Base-by-base conservation (phyloP, 23 tunicate genomes). In the Halocynthia aurantium region DNA sequence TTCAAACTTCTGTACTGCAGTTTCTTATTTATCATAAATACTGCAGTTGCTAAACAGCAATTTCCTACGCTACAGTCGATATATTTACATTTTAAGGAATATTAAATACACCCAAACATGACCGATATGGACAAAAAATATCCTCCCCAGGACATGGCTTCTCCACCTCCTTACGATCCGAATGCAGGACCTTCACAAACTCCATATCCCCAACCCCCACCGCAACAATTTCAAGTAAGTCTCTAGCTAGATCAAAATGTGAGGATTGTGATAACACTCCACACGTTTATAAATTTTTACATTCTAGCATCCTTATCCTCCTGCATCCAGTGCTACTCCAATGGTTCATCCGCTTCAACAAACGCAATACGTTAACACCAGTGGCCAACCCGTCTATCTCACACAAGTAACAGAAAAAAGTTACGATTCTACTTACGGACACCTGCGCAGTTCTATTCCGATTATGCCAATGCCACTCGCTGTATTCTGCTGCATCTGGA, bases 391-490 rank as follows among this genome's bases (percentile, higher is more conserved):
- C 5, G 78, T 74, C 19, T 74, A 74, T 54, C 64, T 74, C 57
- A 54, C 78, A 15, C 78, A 74, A 74, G 78, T 74, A 11, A 74
- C 78, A 53, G 56, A 54, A 74, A 67, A 11, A 49, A 50, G 17
- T 11, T 17, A 74, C 62, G n/a, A 44, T 18, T 54, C 63, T 50
- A 74, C 78, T n/a, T 61, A 69, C 56, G 76, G 31, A 11, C 54
- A 62, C 57, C 51, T 84, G 72, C 71, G 61, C 20, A 69, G 84
- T 57, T 78, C 95, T 0, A 84, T 89, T 20, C 96, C 96, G 53
- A 80, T 89, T 6, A 80, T 89, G 96, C 96, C 96, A 17, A 76
- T 89, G 85, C 77, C 85, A 51, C 66, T 69, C 12, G 96, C 96
- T 2, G 70, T 89, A 7, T 66, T 63, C 10, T 69, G 88, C 40